These are phyloP conservation scores for Onchidella celtica DNA, from an alignment of 2,888 invertebrate species.

Conservation along the genomic window DNA sequence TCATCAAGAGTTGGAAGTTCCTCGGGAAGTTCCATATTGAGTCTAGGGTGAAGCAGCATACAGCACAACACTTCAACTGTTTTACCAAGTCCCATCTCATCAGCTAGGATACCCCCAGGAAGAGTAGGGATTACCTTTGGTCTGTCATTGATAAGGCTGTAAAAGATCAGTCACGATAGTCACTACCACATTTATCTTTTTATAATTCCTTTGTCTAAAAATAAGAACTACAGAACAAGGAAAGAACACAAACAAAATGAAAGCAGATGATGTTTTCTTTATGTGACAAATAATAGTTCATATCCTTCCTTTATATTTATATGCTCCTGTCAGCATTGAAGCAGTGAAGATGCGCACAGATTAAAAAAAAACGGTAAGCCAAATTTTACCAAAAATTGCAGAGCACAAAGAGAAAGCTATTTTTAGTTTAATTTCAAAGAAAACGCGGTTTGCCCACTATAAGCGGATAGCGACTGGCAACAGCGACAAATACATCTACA, in stretches of 20 bases:
- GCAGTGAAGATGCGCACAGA: too few relatives aligned
- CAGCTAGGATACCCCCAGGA: conserved; percentile 88
- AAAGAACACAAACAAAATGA: not conserved
- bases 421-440: too few relatives aligned
- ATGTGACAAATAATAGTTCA: not conserved
- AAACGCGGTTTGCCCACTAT: too few relatives aligned
- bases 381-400: too few relatives aligned
- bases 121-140: conserved; percentile 78
- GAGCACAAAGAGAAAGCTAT: too few relatives aligned
- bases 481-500: too few relatives aligned
- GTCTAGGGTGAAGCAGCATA: conserved; percentile 83
- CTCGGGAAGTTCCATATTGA: conserved; percentile 53
- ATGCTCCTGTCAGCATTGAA: too few relatives aligned
- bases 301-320: not conserved
- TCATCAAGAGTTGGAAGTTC: conserved; percentile 42
- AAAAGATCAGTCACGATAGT: conserved; percentile 40
- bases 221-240: too few relatives aligned
- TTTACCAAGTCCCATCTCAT: conserved; percentile 92
- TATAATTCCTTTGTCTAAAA: too few relatives aligned
- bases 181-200: not conserved
- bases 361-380: too few relatives aligned
- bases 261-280: not conserved
- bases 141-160: conserved; percentile 76
- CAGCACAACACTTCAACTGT: conserved; percentile 88
- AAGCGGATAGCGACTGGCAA: too few relatives aligned